phyloP scores from a whole-genome alignment of 2,113 vertebrate genomes.

The Hemichromis elongatus region DNA sequence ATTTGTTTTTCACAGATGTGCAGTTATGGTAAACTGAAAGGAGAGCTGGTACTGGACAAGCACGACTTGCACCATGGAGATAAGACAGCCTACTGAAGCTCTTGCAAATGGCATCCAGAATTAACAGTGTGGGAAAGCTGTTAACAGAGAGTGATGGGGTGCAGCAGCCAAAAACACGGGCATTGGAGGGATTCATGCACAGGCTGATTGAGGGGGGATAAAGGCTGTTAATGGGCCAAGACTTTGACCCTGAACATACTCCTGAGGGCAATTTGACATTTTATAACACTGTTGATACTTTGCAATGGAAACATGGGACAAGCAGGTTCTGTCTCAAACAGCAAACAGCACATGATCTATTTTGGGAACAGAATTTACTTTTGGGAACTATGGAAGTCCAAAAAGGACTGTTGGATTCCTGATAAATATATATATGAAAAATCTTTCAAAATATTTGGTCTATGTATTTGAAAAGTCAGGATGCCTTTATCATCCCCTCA shows the following conservation, averaged over 20 bases:
- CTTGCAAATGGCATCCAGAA: conserved; percentile 49
- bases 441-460: background rate
- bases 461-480: background rate
- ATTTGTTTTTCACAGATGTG: conserved; percentile 59
- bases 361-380: background rate
- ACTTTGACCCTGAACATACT: conserved; percentile 43
- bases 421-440: background rate
- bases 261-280: conserved; percentile 22
- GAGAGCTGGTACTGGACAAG: conserved; percentile 29
- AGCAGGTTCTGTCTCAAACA: background rate
- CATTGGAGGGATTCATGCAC: conserved; percentile 23
- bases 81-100: conserved; percentile 43
- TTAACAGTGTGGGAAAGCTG: conserved; percentile 59
- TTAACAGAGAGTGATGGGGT: conserved; percentile 59
- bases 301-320: background rate
- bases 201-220: conserved; percentile 33
- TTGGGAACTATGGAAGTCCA: background rate
- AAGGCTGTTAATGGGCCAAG: conserved; percentile 12
- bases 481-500: background rate
- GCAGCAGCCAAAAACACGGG: conserved; percentile 44
- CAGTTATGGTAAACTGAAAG: conserved; percentile 44
- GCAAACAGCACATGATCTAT: background rate
- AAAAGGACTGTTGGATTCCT: rapidly evolving
- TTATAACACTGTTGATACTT: background rate
- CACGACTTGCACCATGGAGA: conserved; percentile 51